Evolutionary conservation across 2,797 vertebrate genomes (phyloP).

Genomic region (Calcarius lapponicus): DNA sequence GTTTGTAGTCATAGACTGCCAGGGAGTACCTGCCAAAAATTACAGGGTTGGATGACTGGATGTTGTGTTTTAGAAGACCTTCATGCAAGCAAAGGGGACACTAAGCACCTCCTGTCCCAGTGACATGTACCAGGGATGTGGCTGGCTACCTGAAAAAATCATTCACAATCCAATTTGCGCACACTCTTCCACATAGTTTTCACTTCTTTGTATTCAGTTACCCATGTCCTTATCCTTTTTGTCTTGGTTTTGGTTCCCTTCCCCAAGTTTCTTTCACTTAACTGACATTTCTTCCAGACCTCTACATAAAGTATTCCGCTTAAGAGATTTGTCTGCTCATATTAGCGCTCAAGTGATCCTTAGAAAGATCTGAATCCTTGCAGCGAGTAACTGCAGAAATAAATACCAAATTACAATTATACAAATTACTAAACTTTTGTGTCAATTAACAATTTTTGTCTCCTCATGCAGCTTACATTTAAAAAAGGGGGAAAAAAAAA

Average conservation of each 20-base stretch:
- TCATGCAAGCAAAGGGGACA: not conserved
- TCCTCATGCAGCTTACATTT: not conserved
- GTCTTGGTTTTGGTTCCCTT: not conserved
- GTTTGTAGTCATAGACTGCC: not conserved
- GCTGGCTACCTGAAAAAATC: not conserved
- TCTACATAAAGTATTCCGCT: not conserved
- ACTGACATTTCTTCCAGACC: not conserved
- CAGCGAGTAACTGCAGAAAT: not conserved
- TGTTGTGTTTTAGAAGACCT: not conserved
- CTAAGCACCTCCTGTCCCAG: not conserved
- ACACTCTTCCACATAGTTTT: not conserved
- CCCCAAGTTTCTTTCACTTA: not conserved
- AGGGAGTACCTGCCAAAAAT: not conserved
- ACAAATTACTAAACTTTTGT: not conserved
- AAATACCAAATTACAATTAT: not conserved
- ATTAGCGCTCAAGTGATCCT: not conserved
- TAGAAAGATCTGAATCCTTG: not conserved
- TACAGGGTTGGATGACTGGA: not conserved
- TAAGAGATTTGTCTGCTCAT: not conserved
- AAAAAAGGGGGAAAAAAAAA: not conserved
- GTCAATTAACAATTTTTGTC: not conserved
- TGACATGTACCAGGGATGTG: rapidly evolving
- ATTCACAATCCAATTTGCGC: not conserved
- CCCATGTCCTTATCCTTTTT: not conserved
- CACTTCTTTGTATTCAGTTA: not conserved